A percentile compares a stretch with the other conserved stretches of the same genome.
These are phyloP conservation scores for Trichogramma dendrolimi DNA, from an alignment of 2,888 invertebrate genomes.

Conservation along the genomic window DNA sequence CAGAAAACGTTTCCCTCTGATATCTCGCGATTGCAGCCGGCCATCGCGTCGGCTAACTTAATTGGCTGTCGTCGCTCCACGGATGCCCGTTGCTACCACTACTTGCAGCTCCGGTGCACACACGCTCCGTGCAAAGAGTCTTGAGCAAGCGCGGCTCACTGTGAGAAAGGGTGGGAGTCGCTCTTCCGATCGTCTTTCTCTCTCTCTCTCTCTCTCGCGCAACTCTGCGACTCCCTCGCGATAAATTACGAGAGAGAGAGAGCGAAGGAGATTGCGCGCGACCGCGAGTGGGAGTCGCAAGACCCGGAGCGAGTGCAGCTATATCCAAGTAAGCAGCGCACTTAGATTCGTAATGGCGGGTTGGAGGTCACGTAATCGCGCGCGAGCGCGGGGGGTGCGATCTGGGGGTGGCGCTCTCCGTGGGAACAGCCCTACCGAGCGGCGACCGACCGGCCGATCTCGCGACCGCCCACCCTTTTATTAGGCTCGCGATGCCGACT, in stretches of 20 bases:
- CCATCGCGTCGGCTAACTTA: constrained; percentile 28
- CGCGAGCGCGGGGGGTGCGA: constrained; percentile 46
- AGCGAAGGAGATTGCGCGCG: constrained; percentile 1
- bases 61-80: constrained; percentile 36
- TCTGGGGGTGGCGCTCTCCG: constrained; percentile 44
- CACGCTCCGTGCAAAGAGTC: constrained; percentile 11
- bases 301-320: constrained; percentile 24
- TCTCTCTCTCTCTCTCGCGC: constrained; percentile 9
- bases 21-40: background rate
- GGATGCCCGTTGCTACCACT: constrained; percentile 17
- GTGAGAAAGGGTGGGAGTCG: constrained; percentile 11
- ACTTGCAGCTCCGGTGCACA: constrained; percentile 15
- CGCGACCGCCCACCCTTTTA: constrained; percentile 39
- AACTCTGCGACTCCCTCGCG: constrained; percentile 1
- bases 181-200: constrained; percentile 8
- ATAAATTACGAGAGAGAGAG: constrained; percentile 26
- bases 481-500: background rate
- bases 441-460: constrained; percentile 51
- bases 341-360: constrained; percentile 50
- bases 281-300: constrained; percentile 14
- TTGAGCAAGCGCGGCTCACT: constrained; percentile 18
- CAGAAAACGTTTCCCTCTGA: constrained; percentile 6
- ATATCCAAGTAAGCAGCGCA: constrained; percentile 44
- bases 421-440: constrained; percentile 44
- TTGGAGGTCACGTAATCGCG: constrained; percentile 47